phyloP scores from a whole-genome alignment of 2,797 vertebrate species.

The Astyanax mexicanus region DNA sequence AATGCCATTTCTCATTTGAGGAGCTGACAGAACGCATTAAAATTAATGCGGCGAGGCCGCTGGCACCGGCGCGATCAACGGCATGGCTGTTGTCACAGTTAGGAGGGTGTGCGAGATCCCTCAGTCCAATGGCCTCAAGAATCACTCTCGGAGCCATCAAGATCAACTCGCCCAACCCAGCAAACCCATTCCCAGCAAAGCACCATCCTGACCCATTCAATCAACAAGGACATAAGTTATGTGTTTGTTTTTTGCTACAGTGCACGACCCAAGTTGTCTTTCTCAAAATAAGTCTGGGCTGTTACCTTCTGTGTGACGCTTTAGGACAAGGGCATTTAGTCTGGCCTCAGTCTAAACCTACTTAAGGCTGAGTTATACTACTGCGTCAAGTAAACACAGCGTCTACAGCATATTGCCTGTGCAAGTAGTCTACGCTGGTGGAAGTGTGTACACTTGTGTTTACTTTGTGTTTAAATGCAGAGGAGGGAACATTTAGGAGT shows the following conservation, averaged over 20 bases:
- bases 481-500: too few species aligned
- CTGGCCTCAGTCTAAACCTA: too few species aligned
- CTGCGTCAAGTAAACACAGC: too few species aligned
- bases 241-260: background rate
- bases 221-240: background rate
- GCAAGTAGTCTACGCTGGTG: too few species aligned
- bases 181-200: conserved; percentile 10
- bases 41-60: conserved; percentile 62
- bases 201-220: background rate
- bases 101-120: conserved; percentile 12
- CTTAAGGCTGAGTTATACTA: too few species aligned
- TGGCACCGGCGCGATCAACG: conserved; percentile 42
- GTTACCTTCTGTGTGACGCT: too few species aligned
- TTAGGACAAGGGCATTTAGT: too few species aligned
- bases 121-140: background rate
- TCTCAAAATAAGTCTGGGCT: too few species aligned
- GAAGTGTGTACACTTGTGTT: too few species aligned
- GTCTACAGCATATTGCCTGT: too few species aligned
- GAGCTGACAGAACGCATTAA: conserved; percentile 66
- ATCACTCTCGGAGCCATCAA: conserved; percentile 4
- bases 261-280: too few species aligned
- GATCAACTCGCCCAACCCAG: conserved; percentile 10
- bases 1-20: conserved; percentile 65
- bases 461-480: too few species aligned
- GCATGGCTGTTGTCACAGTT: conserved; percentile 45